Evolutionary conservation across 2,113 vertebrate species (phyloP), one percentile per base, ranked within the genome.

Genomic region (Dolichotis patagonum): DNA sequence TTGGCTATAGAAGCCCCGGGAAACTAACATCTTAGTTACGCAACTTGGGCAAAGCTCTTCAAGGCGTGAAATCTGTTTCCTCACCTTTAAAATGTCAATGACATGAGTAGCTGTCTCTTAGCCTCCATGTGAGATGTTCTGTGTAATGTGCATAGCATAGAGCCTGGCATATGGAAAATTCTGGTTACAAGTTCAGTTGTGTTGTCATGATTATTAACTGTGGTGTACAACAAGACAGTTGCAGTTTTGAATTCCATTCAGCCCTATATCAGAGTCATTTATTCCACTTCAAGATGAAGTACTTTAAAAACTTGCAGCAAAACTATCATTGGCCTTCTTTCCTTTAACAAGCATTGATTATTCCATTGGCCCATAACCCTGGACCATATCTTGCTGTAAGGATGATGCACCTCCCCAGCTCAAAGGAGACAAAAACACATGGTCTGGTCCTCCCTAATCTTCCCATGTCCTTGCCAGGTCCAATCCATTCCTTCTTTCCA

Each of bases 201-300:
- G 1, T 19, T 32, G 13, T 41, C 17, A 0, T 14, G 1, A 5
- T 58, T 35, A 30, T 78, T 30, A 17, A 32, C 43, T 9, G 6
- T 49, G 43, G 43, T 49, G 28, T 49, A 43, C 43, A 30, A 49
- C 14, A 46, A 78, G 43, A 78, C 26, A 77, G 43, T 19, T 30
- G 5, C 26, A 78, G 13, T 17, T 49, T 30, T 30, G 43, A 28
- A 43, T 28, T 78, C 43, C 43, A 49, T 78, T 16, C 75, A 78
- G 13, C 43, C 28, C 28, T 49, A 30, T 13, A 32, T 49, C 43
- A 78, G 13, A 14, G 13, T 49, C 43, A 49, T 28, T 73, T 49
- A 30, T 6, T 49, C 75, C 49, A 28, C 28, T 78, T 49, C 28
- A 49, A 78, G 43, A 49, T 30, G 43, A 49, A 49, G 17, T 30